Conservation (phyloP, 2,888 invertebrate genomes). For the Lamellibrachia columna region DNA sequence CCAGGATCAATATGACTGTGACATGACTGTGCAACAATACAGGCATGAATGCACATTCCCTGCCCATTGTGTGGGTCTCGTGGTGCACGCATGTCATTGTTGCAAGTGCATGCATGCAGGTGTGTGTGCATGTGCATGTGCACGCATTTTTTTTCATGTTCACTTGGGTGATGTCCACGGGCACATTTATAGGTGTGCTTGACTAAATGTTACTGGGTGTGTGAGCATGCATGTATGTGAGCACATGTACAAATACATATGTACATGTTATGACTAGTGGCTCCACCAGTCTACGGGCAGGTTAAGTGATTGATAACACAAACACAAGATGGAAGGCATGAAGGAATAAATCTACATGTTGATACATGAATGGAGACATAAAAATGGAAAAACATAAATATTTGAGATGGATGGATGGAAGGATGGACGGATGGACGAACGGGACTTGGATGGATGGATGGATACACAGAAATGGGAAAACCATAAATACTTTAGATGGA, state of each 20-base stretch:
- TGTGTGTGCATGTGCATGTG: neutral
- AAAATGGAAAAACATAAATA: neutral
- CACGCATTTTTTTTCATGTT: neutral
- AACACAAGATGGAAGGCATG: no score
- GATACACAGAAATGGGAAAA: neutral
- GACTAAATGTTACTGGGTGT: neutral
- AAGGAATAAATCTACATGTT: no score
- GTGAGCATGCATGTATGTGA: neutral
- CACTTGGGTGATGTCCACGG: neutral
- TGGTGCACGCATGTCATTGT: no score
- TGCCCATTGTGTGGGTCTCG: neutral
- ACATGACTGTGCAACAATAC: neutral
- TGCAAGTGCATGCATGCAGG: neutral
- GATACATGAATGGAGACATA: neutral
- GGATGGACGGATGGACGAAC: neutral
- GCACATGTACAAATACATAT: no score
- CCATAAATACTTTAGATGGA: neutral
- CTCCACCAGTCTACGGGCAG: no score
- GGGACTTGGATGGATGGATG: neutral
- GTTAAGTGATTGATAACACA: no score
- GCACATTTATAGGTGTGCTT: neutral
- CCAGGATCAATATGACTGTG: neutral
- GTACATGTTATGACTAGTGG: no score
- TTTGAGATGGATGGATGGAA: neutral
- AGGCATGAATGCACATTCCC: neutral